phyloP scores from a whole-genome alignment of 2,797 vertebrate species.

The Microchirus variegatus region DNA sequence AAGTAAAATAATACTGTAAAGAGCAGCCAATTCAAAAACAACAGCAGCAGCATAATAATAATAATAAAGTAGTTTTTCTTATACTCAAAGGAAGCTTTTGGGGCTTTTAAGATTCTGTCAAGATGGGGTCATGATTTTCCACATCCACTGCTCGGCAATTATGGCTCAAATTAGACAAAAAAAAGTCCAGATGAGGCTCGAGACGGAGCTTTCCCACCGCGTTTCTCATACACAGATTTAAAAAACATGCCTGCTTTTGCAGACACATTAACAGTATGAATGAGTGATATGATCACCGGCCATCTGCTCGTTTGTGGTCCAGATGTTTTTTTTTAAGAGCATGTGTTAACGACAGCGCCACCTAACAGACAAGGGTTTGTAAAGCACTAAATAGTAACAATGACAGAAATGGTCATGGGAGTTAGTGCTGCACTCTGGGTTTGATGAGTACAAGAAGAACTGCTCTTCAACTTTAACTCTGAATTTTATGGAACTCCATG shows the following conservation, averaged over 20 bases:
- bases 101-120: conserved; percentile 10
- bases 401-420: too few relatives aligned
- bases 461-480: too few relatives aligned
- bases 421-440: too few relatives aligned
- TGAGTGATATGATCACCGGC: conserved; percentile 1
- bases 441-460: too few relatives aligned
- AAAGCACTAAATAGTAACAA: too few relatives aligned
- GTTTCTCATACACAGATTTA: conserved; percentile 3
- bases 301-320: conserved; percentile 8
- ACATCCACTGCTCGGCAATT: conserved; percentile 13
- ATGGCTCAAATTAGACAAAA: conserved; percentile 1
- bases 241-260: background rate
- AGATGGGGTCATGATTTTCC: conserved; percentile 61
- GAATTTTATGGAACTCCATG: too few relatives aligned
- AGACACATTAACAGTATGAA: conserved; percentile 2
- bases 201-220: conserved; percentile 9
- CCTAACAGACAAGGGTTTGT: too few relatives aligned
- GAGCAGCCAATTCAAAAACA: background rate
- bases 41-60: too few relatives aligned
- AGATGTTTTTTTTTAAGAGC: conserved; percentile 1
- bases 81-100: conserved; percentile 24
- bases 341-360: background rate
- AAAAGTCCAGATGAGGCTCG: conserved; percentile 1
- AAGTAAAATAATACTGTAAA: too few relatives aligned
- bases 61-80: conserved; percentile 10